Base-by-base conservation (phyloP, 2,113 vertebrate genomes). In the Mirza zaza region DNA sequence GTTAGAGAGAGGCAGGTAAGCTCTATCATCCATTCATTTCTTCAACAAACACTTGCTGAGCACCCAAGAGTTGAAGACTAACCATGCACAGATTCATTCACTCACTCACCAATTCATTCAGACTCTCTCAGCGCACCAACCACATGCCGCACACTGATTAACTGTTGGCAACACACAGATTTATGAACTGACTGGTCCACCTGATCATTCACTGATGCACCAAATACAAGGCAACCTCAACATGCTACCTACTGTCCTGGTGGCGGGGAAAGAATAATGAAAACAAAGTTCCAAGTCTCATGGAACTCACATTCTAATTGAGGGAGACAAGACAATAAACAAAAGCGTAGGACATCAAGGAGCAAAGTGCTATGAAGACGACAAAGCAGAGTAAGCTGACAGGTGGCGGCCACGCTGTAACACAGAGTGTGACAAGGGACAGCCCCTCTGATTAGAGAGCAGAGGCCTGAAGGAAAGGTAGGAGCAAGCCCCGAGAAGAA, bases 361-460 rank as follows among this genome's bases (percentile, higher is more conserved):
- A 34, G 48, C 14, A 32, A 67, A 90, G n/a, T 20, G 50, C 75
- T 25, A 1, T 9, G 80, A 84, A 79, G 67, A 65, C 21, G 81
- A 57, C 85, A n/a, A 36, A 42, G 39, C 52, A 75, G 79, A 8
- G 0, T 1, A 13, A 27, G 45, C n/a, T 45, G 29, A 45, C 13
- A 32, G 21, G 27, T 4, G 8, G 17, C 21, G 18, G 61, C 55
- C 8, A 0, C 18, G 11, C 39, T 27, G 0, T 12, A 11, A 48
- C 14, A 13, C 59, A 55, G 6, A 8, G 32, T 1, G 0, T 48
- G 8, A 75, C 8, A 3, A 39, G 57, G 57, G 79, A 17, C 65
- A 3, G 1, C 2, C 23, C n/a, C 39, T 57, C 75, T 90, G 61
- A 36, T 42, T 17, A 45, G 76, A 80, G 6, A 57, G 45, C 39